Percentiles rank a stretch among this genome's conserved stretches.
These are phyloP conservation scores for Centruroides vittatus DNA, from an alignment of 1,140 invertebrate species.

Conservation along the genomic window DNA sequence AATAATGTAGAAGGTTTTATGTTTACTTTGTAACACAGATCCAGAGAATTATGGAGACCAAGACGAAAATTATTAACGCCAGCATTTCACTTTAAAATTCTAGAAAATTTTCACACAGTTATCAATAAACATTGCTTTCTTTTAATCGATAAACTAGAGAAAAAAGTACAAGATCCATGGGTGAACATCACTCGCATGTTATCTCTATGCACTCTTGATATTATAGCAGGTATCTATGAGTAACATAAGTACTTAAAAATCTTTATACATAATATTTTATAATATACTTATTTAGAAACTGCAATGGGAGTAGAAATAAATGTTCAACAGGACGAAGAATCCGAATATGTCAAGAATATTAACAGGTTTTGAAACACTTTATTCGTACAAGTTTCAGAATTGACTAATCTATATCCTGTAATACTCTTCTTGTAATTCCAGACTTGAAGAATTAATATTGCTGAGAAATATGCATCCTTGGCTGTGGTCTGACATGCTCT, in stretches of 20 bases:
- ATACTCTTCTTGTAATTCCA: too few species aligned
- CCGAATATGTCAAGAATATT: conserved; percentile 53
- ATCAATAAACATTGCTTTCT: conserved; percentile 41
- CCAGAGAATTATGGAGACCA: conserved; percentile 43
- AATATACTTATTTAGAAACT: conserved; percentile 41
- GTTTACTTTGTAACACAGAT: conserved; percentile 30
- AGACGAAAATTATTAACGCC: conserved; percentile 50
- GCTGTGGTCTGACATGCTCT: too few species aligned
- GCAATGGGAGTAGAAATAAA: conserved; percentile 62
- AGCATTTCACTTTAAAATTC: conserved; percentile 46
- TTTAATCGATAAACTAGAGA: conserved; percentile 42
- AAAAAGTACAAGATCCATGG: conserved; percentile 10
- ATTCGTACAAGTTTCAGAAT: too few species aligned
- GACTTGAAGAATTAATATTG: too few species aligned
- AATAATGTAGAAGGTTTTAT: too few species aligned
- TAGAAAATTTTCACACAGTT: conserved; percentile 42
- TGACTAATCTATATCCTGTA: too few species aligned
- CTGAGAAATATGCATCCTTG: too few species aligned
- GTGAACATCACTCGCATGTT: conserved; percentile 3
- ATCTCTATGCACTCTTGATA: conserved; percentile 2
- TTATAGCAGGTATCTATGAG: conserved; percentile 6
- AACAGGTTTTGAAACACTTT: conserved; percentile 5
- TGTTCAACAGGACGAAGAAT: conserved; percentile 47
- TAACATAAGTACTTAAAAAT: background rate
- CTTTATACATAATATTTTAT: background rate